Evolutionary conservation across 2,113 vertebrate genomes (phyloP), one percentile per base, ranked within the genome.

Genomic region (Arothron firmamentum): DNA sequence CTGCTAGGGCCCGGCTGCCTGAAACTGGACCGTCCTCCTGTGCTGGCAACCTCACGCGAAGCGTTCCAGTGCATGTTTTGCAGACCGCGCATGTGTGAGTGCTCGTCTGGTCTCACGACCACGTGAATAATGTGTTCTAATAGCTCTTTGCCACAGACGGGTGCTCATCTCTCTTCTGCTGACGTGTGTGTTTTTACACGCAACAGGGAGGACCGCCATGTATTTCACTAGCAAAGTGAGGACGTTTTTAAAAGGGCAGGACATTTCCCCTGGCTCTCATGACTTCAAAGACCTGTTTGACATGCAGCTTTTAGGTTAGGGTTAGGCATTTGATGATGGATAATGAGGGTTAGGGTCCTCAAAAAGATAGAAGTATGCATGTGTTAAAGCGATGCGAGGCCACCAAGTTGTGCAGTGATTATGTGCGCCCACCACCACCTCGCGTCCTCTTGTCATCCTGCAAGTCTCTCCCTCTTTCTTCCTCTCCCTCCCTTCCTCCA

Each of bases 381-480:
- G 34, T 38, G 34, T 38, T 38, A 28, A 28, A 38, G 1, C 34
- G 12, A 38, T 66, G 52, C 5, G 65, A 79, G 69, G 77, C 75
- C 77, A 76, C 55, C 20, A 56, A 81, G 70, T 69, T 69, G 69
- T 77, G 76, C 70, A 71, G 55, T 46, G 51, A 64, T 62, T 57
- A 38, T 67, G 79, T 74, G 64, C 66, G 65, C 80, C 81, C 81
- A 79, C 75, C 67, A 85, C 69, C 78, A 83, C 79, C 80, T 75
- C 70, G 70, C 70, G 70, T 80, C 71, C 67, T 68, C 79, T 46
- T 75, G 67, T 69, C 74, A 75, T 75, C 78, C 82, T 77, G 67
- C 69, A 75, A 74, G 77, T n/a, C 50, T n/a, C 54, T 10, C 51
- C 19, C 58, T 21, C 65, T 42, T 47, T 31, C 67, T 25, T 62